These are phyloP conservation scores for Castor canadensis DNA, from an alignment of 2,113 vertebrate genomes.

Conservation along the genomic window DNA sequence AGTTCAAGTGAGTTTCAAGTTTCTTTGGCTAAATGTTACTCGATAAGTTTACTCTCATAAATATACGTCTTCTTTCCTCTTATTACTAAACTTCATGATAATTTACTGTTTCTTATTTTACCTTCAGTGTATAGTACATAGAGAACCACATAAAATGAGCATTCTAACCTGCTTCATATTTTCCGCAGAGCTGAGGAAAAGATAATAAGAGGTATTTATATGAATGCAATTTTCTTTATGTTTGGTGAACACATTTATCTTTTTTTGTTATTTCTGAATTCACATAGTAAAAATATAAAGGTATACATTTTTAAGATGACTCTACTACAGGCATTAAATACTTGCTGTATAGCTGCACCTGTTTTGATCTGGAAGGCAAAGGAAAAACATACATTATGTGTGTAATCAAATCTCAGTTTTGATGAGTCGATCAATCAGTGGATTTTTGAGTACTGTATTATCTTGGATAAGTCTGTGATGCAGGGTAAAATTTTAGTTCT, in stretches of 20 bases:
- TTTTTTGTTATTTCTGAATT: slow-evolving; percentile 49
- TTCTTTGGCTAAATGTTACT: slow-evolving; percentile 17
- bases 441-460: background rate
- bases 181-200: slow-evolving; percentile 29
- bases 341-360: background rate
- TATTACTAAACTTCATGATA: slow-evolving; percentile 61
- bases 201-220: slow-evolving; percentile 66
- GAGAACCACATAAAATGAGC: slow-evolving; percentile 70
- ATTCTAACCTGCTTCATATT: slow-evolving; percentile 61
- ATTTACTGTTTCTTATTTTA: slow-evolving; percentile 71
- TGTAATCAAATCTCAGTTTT: background rate
- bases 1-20: slow-evolving; percentile 49
- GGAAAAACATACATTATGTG: background rate
- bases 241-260: slow-evolving; percentile 56
- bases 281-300: slow-evolving; percentile 42
- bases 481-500: background rate
- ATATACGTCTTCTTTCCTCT: slow-evolving; percentile 66
- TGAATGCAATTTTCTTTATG: slow-evolving; percentile 62
- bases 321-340: background rate
- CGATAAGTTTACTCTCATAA: slow-evolving; percentile 60
- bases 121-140: slow-evolving; percentile 62
- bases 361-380: background rate
- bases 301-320: background rate
- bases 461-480: background rate
- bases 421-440: background rate